These are phyloP conservation scores for Ctenicera cuprea DNA, from an alignment of 2,888 invertebrate species.

Conservation along the genomic window DNA sequence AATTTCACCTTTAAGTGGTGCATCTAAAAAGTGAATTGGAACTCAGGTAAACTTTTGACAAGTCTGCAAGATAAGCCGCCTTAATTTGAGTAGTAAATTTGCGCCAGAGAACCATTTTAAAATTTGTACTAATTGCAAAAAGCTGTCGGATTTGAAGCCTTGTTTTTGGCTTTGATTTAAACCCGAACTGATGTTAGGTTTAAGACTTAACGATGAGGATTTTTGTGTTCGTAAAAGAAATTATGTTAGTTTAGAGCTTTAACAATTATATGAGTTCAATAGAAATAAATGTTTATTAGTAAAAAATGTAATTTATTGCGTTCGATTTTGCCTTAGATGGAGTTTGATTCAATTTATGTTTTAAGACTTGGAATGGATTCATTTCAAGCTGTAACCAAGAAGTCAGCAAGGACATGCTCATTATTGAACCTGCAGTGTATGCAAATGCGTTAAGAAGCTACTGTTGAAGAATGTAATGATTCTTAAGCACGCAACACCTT, in stretches of 20 bases:
- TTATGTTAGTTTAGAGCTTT: neutral
- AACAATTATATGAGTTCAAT: neutral
- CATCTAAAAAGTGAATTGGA: slow-evolving; percentile 11
- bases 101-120: slow-evolving; percentile 39
- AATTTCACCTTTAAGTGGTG: neutral
- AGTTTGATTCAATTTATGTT: neutral
- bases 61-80: slow-evolving; percentile 42
- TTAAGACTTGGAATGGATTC: slow-evolving; percentile 9
- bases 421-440: slow-evolving; percentile 54
- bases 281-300: neutral
- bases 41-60: slow-evolving; percentile 48
- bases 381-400: slow-evolving; percentile 39
- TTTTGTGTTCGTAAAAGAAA: neutral
- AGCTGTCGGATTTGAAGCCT: slow-evolving; percentile 39
- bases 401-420: slow-evolving; percentile 55
- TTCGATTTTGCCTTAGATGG: neutral
- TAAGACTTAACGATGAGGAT: neutral
- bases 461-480: slow-evolving; percentile 54
- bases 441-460: slow-evolving; percentile 55
- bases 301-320: neutral
- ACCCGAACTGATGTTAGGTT: too few relatives aligned
- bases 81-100: slow-evolving; percentile 48
- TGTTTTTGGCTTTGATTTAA: slow-evolving; percentile 5
- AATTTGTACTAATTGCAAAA: slow-evolving; percentile 51
- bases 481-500: slow-evolving; percentile 54